A percentile compares a stretch with the other conserved stretches of the same genome.
Conservation (phyloP, 2,888 invertebrate genomes). For the Drosophila affinis region DNA sequence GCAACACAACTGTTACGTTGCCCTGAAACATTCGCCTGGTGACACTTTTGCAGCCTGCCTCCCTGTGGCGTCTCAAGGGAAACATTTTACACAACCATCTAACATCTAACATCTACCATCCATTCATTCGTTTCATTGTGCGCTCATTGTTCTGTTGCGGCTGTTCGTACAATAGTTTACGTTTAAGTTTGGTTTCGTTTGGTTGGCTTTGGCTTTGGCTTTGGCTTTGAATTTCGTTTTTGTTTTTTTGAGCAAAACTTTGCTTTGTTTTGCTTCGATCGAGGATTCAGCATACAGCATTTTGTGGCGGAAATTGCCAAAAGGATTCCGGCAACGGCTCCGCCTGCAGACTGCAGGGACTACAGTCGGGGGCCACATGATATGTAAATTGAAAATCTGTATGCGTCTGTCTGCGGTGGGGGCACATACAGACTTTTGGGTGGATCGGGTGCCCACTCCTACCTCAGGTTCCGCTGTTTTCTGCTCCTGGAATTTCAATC, state of each 20-base stretch:
- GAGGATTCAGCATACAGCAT: constrained; percentile 11
- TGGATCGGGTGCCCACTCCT: constrained; percentile 6
- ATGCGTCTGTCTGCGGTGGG: constrained; percentile 32
- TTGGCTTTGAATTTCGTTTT: background rate
- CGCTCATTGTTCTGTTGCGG: constrained; percentile 11
- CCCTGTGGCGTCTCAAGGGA: background rate
- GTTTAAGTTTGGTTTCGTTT: constrained; percentile 13
- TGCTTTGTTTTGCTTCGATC: constrained; percentile 53
- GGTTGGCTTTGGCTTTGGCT: background rate
- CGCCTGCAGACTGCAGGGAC: constrained; percentile 20
- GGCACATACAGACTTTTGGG: constrained; percentile 7
- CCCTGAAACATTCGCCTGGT: background rate
- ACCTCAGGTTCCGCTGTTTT: constrained; percentile 20
- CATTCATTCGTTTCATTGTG: constrained; percentile 58
- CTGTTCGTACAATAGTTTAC: constrained; percentile 23
- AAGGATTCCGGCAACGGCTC: constrained; percentile 38
- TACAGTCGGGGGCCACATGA: constrained; percentile 29
- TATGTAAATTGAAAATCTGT: constrained; percentile 61
- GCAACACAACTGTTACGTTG: no score
- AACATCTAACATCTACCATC: constrained; percentile 30
- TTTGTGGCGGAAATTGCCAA: constrained; percentile 62
- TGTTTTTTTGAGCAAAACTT: constrained; percentile 2
- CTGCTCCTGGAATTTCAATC: constrained; percentile 41
- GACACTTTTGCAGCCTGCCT: constrained; percentile 53
- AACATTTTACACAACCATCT: no score